These are phyloP conservation scores for Hypotaenidia philippensis DNA, from an alignment of 2,797 vertebrate species.

Conservation along the genomic window DNA sequence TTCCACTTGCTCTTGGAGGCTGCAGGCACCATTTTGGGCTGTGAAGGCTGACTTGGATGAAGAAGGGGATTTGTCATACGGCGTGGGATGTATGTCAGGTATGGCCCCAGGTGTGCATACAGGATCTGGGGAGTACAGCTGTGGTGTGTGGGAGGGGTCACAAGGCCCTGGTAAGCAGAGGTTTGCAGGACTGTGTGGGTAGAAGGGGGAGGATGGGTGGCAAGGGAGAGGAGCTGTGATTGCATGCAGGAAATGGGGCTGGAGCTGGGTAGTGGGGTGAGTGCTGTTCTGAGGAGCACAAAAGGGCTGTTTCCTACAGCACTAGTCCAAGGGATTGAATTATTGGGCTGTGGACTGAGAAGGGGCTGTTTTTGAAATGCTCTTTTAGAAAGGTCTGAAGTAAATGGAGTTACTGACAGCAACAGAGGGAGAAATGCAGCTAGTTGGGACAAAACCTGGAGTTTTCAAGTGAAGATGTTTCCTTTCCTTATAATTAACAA, in stretches of 20 bases:
- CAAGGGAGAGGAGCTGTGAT: background rate
- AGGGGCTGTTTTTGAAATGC: background rate
- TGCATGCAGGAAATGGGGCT: accelerated
- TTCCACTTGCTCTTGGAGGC: accelerated
- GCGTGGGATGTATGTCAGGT: accelerated
- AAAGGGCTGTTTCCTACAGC: background rate
- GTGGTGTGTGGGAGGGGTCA: accelerated
- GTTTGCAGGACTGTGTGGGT: background rate
- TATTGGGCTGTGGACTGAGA: background rate
- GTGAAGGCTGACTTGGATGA: accelerated
- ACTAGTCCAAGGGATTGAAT: background rate
- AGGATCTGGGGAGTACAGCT: accelerated
- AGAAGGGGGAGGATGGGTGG: accelerated
- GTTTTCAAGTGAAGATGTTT: background rate
- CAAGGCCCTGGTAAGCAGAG: background rate
- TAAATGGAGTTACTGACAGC: background rate
- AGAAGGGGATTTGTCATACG: accelerated
- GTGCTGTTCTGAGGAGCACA: background rate
- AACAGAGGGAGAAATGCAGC: background rate
- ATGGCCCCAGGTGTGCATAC: accelerated
- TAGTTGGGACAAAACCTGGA: background rate
- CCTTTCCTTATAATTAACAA: background rate
- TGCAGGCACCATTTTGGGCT: accelerated
- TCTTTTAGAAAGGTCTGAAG: background rate
- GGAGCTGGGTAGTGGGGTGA: background rate